These are phyloP conservation scores for Pogonocichla stellata DNA, from an alignment of 2,113 vertebrate species.

Conservation along the genomic window DNA sequence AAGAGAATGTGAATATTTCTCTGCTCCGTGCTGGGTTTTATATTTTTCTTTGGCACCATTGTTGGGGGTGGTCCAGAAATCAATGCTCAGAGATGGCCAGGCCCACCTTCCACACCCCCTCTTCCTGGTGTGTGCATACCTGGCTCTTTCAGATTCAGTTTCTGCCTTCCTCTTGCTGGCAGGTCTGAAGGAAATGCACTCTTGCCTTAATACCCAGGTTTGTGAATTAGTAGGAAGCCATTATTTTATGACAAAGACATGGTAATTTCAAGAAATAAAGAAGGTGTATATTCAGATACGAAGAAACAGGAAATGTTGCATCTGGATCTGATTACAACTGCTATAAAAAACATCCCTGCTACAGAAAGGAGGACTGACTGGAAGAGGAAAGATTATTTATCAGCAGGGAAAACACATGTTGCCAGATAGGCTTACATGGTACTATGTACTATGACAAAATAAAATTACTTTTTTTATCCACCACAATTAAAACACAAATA, in stretches of 20 bases:
- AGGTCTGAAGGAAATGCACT: neutral
- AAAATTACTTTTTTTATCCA: neutral
- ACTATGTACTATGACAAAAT: neutral
- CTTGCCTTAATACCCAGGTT: neutral
- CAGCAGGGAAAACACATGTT: neutral
- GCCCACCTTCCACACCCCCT: neutral
- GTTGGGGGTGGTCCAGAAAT: conserved; percentile 9
- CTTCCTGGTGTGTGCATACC: neutral
- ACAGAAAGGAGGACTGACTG: neutral
- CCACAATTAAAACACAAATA: neutral
- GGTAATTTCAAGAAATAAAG: neutral
- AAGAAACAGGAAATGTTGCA: neutral
- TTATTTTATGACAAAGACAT: neutral
- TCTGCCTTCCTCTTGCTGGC: neutral
- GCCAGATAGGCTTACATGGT: neutral
- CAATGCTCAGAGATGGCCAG: neutral
- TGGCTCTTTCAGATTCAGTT: neutral
- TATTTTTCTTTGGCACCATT: neutral
- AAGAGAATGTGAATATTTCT: neutral
- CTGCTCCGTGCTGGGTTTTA: neutral
- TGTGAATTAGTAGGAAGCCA: neutral
- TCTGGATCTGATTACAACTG: neutral
- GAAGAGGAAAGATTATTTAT: neutral
- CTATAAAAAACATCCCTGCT: neutral
- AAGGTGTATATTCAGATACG: neutral